phyloP scores from a whole-genome alignment of 2,888 invertebrate genomes.

The Dendrolimus houi region DNA sequence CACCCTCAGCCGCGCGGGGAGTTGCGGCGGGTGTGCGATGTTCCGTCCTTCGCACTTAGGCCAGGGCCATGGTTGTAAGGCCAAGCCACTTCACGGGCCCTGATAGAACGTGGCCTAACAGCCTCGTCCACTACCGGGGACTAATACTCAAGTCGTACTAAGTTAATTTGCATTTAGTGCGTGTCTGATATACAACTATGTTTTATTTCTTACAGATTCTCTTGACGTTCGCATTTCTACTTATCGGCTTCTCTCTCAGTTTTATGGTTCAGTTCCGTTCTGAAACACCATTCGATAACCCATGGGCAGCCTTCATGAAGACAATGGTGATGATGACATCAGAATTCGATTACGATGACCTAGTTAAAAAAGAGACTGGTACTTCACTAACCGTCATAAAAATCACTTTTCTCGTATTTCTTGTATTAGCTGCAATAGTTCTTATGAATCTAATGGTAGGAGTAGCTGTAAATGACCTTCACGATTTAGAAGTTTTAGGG shows the following conservation, averaged over 20 bases:
- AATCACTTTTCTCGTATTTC: slow-evolving; percentile 41
- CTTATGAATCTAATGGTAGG: slow-evolving; percentile 52
- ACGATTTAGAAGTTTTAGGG: slow-evolving; percentile 40
- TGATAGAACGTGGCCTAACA: too few relatives aligned
- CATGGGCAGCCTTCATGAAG: slow-evolving; percentile 71
- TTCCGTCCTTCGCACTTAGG: too few relatives aligned
- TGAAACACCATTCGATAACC: slow-evolving; percentile 62
- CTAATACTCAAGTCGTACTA: too few relatives aligned
- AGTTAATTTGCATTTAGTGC: too few relatives aligned
- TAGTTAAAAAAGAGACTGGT: slow-evolving; percentile 46
- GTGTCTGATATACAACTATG: too few relatives aligned
- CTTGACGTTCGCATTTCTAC: slow-evolving; percentile 56
- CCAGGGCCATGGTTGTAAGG: too few relatives aligned
- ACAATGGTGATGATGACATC: slow-evolving; percentile 78
- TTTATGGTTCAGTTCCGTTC: slow-evolving; percentile 75
- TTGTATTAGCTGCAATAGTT: slow-evolving; percentile 42
- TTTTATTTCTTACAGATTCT: slow-evolving; percentile 57
- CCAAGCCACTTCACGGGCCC: too few relatives aligned
- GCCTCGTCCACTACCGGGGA: too few relatives aligned
- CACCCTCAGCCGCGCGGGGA: too few relatives aligned
- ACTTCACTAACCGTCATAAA: slow-evolving; percentile 51
- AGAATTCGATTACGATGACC: slow-evolving; percentile 70
- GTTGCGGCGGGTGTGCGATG: too few relatives aligned
- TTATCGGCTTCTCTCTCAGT: slow-evolving; percentile 72
- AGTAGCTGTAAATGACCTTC: slow-evolving; percentile 49